Evolutionary conservation across 2,113 vertebrate species (phyloP), one percentile per base, ranked within the genome.

Genomic region (Pterophyllum scalare): DNA sequence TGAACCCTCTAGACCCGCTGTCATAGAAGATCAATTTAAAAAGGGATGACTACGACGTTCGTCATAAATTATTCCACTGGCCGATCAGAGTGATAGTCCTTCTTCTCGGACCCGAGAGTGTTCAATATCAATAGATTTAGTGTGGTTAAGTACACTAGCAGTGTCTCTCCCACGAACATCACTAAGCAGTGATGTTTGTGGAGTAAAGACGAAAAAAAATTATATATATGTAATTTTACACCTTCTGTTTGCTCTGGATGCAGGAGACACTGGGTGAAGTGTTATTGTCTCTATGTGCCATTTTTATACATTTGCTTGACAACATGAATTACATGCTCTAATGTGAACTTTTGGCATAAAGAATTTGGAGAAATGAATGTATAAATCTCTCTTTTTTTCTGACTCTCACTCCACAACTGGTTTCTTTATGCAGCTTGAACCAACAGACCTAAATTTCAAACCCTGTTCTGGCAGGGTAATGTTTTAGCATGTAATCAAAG

Each of bases 1-100:
- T 62, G 72, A 91, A 85, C n/a, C 6, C 75, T 78, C 87, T 40
- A 81, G 65, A 81, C 46, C 90, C 72, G 85, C 86, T 79, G 84
- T 94, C 87, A 81, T 72, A 14, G 14, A 22, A 80, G 84, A 83
- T 77, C 75, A 35, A 22, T 81, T 62, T 85, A 90, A 80, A 92
- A 89, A 89, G 59, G 14, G 20, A 75, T 17, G 80, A 79, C 78
- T 59, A 56, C 14, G 75, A 80, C 82, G 59, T 14, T 14, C 6
- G 15, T 87, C 62, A 22, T 67, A 59, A 90, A 87, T 79, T 4
- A 83, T 58, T 70, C 35, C 62, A 58, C 24, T 54, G 88, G 91
- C 79, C n/a, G n/a, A n/a, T n/a, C n/a, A n/a, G n/a, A n/a, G n/a
- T n/a, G 75, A 65, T 20, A 75, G 58, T 83, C 59, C 75, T 24